Evolutionary conservation across 2,797 vertebrate species (phyloP), one percentile per base, ranked within the genome.

Genomic region (Clarias fuscus): DNA sequence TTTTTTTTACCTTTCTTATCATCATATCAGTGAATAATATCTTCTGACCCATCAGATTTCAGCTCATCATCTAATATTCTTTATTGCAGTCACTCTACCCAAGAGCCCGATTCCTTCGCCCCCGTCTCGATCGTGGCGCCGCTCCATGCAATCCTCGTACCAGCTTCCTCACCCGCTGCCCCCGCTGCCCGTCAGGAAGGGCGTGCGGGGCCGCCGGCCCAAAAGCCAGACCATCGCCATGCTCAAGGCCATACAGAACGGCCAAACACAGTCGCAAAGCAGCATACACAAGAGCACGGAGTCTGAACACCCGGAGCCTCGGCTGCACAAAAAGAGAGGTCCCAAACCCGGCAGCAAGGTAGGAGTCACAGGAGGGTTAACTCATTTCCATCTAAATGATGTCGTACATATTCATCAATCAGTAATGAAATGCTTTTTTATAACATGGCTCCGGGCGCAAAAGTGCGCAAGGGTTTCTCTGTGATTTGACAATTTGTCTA

Each of bases 291-390:
- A 93, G 91, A 93, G 87, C 88, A 90, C 68, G 80, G 89, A 92
- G 88, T 78, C 86, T 86, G 85, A 95, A 92, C 73, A 94, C 93
- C 72, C 56, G 85, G 90, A 93, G 88, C 92, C 94, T 89, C 95
- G 96, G 94, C 94, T 96, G 91, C 93, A 96, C 91, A 97, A 94
- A 93, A 97, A 96, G 95, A 96, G 96, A 92, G 95, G 95, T 84
- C 95, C 96, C 90, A 97, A 97, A 90, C 95, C 97, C 14, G 96
- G 93, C 91, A 96, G 92, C 95, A 98, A 98, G 97, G 98, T 99
- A 91, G 92, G 90, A 84, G 24, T 24, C 70, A 30, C 40, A 3
- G 17, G 7, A 61, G 7, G 17, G 79, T 64, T 81, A 17, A 59
- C 72, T 17, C 24, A 2, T 24, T 72, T 43, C 11, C 40, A 43